phyloP scores from a whole-genome alignment of 1,140 invertebrate species.

The Drosophila kurseongensis region DNA sequence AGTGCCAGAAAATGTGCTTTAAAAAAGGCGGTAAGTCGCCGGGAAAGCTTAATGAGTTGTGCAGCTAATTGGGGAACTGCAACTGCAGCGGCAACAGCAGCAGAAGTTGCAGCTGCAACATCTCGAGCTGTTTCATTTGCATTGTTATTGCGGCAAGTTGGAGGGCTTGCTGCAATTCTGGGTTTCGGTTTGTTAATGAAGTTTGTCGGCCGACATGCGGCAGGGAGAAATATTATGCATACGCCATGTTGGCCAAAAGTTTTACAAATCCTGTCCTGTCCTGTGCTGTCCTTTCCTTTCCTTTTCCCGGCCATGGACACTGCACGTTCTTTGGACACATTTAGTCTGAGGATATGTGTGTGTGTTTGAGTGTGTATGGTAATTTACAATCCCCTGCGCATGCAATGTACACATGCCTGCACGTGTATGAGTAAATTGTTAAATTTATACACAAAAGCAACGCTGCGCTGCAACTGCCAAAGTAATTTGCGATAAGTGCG shows the following conservation, averaged over 20 bases:
- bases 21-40: conserved; percentile 44
- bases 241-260: conserved; percentile 68
- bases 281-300: background rate
- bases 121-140: conserved; percentile 62
- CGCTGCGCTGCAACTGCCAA: conserved; percentile 74
- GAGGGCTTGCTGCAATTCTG: conserved; percentile 15
- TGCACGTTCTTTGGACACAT: conserved; percentile 58
- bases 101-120: conserved; percentile 18
- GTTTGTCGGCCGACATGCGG: conserved; percentile 57
- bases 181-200: conserved; percentile 53
- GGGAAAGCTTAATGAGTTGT: conserved; percentile 57
- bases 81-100: conserved; percentile 12
- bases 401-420: conserved; percentile 61
- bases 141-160: conserved; percentile 56
- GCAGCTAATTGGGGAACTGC: conserved; percentile 56
- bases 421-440: conserved; percentile 79
- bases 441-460: conserved; percentile 82
- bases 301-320: conserved; percentile 29
- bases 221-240: conserved; percentile 76
- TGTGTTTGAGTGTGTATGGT: conserved; percentile 49
- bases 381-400: conserved; percentile 75
- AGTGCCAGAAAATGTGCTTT: conserved; percentile 43
- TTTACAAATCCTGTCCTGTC: conserved; percentile 61
- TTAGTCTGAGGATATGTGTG: conserved; percentile 24
- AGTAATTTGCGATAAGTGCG: conserved; percentile 84